Evolutionary conservation across 2,797 vertebrate species (phyloP).

Genomic region (Rhynchotus rufescens): DNA sequence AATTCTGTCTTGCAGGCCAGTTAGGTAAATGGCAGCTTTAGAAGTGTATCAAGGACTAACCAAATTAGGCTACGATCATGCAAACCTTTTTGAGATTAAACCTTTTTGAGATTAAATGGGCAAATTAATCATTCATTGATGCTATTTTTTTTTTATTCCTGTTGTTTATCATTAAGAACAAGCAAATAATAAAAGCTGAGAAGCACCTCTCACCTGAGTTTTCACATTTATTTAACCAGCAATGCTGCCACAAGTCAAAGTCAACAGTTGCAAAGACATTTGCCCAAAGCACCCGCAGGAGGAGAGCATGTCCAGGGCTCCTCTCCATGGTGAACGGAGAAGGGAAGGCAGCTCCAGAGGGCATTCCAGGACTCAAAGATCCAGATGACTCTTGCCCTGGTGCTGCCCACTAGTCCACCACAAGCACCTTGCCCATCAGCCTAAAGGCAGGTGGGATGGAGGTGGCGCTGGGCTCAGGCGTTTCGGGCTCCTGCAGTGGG

Average conservation of each 20-base stretch:
- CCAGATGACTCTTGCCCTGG: background rate
- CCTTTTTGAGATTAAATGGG: background rate
- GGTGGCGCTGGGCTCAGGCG: background rate
- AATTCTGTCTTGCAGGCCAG: background rate
- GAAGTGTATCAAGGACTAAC: background rate
- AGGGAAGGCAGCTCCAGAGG: background rate
- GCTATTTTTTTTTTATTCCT: background rate
- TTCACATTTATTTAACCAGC: background rate
- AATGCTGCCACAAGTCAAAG: background rate
- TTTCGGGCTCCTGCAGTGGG: background rate
- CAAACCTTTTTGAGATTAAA: background rate
- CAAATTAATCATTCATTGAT: background rate
- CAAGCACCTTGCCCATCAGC: background rate
- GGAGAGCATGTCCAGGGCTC: accelerated
- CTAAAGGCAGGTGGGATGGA: background rate
- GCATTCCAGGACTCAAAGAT: background rate
- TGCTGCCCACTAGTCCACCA: background rate
- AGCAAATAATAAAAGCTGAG: background rate
- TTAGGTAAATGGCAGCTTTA: background rate
- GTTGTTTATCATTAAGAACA: background rate
- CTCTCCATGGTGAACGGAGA: background rate
- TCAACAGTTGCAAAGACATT: background rate
- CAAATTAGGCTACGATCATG: background rate
- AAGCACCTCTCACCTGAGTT: background rate
- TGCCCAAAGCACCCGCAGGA: accelerated